Evolutionary conservation across 2,113 vertebrate genomes (phyloP).

Genomic region (Anguilla japonica): DNA sequence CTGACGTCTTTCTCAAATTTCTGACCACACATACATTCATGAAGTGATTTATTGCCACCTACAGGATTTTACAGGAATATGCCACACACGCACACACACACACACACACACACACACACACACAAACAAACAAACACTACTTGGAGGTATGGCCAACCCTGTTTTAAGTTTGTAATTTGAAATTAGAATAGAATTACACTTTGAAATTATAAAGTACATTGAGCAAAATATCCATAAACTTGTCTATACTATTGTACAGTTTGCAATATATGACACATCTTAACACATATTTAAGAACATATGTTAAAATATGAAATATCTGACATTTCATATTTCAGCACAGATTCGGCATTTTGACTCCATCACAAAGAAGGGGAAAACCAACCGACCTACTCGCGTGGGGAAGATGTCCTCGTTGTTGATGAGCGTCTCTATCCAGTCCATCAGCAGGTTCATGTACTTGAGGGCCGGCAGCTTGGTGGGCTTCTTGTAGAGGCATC

Average conservation of each 20-base stretch:
- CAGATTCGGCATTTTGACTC: background rate
- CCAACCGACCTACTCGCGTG: constrained; percentile 88
- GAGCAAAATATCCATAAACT: background rate
- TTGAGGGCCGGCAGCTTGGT: constrained; percentile 89
- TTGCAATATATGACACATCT: background rate
- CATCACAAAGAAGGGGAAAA: constrained; percentile 12
- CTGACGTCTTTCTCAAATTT: background rate
- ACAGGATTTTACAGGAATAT: background rate
- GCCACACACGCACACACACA: background rate
- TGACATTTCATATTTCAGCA: background rate
- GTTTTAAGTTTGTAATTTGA: background rate
- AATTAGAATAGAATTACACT: background rate
- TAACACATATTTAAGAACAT: background rate
- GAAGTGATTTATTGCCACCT: background rate
- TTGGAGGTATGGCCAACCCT: background rate
- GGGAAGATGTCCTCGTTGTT: constrained; percentile 95
- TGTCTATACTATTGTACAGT: background rate
- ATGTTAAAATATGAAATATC: background rate
- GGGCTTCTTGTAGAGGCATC: constrained; percentile 85
- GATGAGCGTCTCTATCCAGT: constrained; percentile 96
- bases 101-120: background rate
- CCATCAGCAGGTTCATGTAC: constrained; percentile 96
- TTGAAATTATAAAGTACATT: background rate
- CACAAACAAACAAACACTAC: background rate
- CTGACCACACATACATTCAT: background rate